These are phyloP conservation scores for Manduca sexta DNA, from an alignment of 1,140 invertebrate genomes.

Conservation along the genomic window DNA sequence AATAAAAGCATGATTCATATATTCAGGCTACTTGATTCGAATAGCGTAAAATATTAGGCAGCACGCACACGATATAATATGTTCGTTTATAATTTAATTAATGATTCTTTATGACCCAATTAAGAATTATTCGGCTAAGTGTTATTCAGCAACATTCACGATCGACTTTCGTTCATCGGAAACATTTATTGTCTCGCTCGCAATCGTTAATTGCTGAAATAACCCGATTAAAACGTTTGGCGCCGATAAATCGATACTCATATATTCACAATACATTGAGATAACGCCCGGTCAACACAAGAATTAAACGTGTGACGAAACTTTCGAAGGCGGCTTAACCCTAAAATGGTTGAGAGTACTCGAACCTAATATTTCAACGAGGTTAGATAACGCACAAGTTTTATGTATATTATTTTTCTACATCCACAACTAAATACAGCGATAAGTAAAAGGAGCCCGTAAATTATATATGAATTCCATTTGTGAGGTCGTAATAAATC, in stretches of 20 bases:
- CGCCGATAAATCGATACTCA: constrained; percentile 21
- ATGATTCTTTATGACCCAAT: constrained; percentile 24
- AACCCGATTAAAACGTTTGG: constrained; percentile 21
- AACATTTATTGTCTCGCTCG: constrained; percentile 37
- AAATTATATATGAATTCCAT: not conserved
- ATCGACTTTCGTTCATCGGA: constrained; percentile 41
- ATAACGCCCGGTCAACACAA: constrained; percentile 9
- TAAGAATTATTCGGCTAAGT: constrained; percentile 22
- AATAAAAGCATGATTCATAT: no score
- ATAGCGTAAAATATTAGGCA: no score
- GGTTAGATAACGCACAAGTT: constrained; percentile 24
- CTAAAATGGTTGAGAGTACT: constrained; percentile 21
- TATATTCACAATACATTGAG: constrained; percentile 18
- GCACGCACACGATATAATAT: no score
- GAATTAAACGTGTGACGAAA: constrained; percentile 7
- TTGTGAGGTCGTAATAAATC: no score
- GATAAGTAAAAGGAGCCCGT: constrained; percentile 1
- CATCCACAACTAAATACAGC: not conserved
- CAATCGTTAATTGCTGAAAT: constrained; percentile 29
- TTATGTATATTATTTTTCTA: constrained; percentile 16
- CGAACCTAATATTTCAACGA: constrained; percentile 17
- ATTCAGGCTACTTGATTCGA: no score
- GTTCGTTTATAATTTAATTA: no score
- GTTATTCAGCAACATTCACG: constrained; percentile 29
- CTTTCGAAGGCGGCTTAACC: constrained; percentile 13